Conservation (phyloP, 2,113 vertebrate genomes). For the Promerops cafer region DNA sequence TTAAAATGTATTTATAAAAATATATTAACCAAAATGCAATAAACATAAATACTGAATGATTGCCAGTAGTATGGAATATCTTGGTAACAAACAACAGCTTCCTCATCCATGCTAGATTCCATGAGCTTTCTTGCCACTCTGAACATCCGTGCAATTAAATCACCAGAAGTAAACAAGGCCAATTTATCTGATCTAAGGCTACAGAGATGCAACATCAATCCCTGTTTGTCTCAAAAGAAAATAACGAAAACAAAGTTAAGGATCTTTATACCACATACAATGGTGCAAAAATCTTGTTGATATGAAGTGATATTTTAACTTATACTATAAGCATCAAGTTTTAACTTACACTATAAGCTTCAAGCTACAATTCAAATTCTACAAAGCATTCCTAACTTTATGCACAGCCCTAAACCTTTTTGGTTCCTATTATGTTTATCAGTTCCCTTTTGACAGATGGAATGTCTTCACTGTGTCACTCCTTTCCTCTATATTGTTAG, state of each 20-base stretch:
- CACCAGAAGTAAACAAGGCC: not conserved
- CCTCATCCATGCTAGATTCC: not conserved
- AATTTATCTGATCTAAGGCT: not conserved
- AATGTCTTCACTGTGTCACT: not conserved
- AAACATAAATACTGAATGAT: not conserved
- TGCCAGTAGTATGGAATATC: not conserved
- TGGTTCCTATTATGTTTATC: not conserved
- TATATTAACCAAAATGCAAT: not conserved
- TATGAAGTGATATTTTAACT: not conserved
- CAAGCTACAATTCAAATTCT: not conserved
- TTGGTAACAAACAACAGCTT: not conserved
- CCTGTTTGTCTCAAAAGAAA: not conserved
- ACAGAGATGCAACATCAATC: not conserved
- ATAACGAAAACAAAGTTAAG: not conserved
- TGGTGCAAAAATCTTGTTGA: not conserved
- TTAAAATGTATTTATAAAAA: not conserved
- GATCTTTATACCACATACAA: not conserved
- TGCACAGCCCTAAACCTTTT: accelerated
- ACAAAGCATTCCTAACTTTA: not conserved
- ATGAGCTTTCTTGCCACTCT: not conserved
- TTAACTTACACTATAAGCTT: not conserved
- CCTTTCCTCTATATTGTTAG: not conserved
- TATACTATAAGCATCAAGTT: not conserved
- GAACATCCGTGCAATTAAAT: not conserved
- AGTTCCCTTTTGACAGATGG: not conserved